Evolutionary conservation across 1,140 invertebrate species (phyloP).

Genomic region (Listronotus bonariensis): DNA sequence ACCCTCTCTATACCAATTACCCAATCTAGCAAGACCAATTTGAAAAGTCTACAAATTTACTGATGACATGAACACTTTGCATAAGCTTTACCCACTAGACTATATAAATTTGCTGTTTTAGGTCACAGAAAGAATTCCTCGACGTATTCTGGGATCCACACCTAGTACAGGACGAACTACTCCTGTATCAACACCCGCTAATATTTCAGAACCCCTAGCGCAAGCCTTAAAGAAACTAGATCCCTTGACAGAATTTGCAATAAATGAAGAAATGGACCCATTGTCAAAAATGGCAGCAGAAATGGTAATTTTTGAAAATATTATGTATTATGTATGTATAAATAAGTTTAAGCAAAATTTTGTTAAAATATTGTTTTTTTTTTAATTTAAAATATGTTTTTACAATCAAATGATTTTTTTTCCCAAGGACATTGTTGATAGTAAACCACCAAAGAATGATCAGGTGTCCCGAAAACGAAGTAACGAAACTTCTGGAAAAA

Average conservation of each 20-base stretch:
- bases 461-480: neutral
- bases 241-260: slow-evolving; percentile 72
- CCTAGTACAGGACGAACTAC: slow-evolving; percentile 61
- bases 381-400: too few species aligned
- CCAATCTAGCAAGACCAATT: too few species aligned
- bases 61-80: too few species aligned
- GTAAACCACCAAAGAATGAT: slow-evolving; percentile 11
- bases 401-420: too few species aligned
- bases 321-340: too few species aligned
- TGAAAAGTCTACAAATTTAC: too few species aligned
- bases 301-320: slow-evolving; percentile 55
- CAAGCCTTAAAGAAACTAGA: slow-evolving; percentile 72
- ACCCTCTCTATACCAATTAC: too few species aligned
- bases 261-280: slow-evolving; percentile 66
- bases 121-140: slow-evolving; percentile 59
- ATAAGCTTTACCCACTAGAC: too few species aligned
- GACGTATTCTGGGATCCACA: slow-evolving; percentile 56
- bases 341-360: too few species aligned
- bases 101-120: too few species aligned
- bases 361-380: too few species aligned
- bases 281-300: slow-evolving; percentile 67
- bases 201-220: slow-evolving; percentile 62
- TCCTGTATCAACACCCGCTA: slow-evolving; percentile 56
- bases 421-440: slow-evolving; percentile 32
- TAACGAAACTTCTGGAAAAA: slow-evolving; percentile 40